A percentile compares a stretch with the other conserved stretches of the same genome.
These are phyloP conservation scores for Machimus rusticus DNA, from an alignment of 2,888 invertebrate genomes.

Conservation along the genomic window DNA sequence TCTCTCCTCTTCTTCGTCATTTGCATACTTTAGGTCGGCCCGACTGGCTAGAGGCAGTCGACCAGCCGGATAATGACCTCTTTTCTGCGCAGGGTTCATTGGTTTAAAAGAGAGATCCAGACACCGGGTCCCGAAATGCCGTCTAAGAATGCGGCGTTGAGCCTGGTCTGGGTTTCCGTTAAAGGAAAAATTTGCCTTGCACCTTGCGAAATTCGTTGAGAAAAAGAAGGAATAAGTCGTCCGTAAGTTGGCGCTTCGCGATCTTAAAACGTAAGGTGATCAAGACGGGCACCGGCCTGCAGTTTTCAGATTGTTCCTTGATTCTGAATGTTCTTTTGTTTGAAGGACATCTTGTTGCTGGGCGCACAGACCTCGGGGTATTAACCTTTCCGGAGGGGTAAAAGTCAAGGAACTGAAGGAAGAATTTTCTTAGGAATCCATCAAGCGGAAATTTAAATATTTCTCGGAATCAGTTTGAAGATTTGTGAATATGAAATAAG, in stretches of 20 bases:
- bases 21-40: background rate
- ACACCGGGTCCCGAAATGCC: background rate
- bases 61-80: background rate
- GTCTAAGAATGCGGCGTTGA: conserved; percentile 7
- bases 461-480: background rate
- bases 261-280: background rate
- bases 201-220: background rate
- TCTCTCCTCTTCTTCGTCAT: background rate
- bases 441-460: background rate
- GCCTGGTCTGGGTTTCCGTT: conserved; percentile 26
- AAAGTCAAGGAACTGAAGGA: background rate
- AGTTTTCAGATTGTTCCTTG: background rate
- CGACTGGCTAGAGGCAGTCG: background rate
- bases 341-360: conserved; percentile 11
- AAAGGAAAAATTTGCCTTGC: background rate
- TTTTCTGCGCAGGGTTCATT: conserved; percentile 8
- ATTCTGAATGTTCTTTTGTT: background rate
- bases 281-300: background rate
- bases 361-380: background rate
- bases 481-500: background rate
- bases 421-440: background rate
- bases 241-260: background rate
- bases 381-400: background rate
- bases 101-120: background rate
- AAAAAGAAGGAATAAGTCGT: background rate